Percentiles rank a stretch among this genome's conserved stretches.
phyloP scores from a whole-genome alignment of 2,797 vertebrate genomes.

The Aythya fuligula region DNA sequence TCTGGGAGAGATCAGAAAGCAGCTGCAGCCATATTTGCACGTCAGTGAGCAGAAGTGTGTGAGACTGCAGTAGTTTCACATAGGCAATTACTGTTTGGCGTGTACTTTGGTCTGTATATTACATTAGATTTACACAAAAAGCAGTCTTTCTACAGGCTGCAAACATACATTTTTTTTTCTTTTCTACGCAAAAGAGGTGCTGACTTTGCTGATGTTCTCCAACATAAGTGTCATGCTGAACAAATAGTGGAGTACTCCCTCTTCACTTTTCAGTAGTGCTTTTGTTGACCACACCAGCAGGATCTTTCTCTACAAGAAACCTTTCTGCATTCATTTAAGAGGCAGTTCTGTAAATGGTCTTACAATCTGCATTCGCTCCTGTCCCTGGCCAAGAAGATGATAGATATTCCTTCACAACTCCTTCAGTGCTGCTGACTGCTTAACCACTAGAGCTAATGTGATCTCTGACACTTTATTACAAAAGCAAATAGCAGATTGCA shows the following conservation, averaged over 20 bases:
- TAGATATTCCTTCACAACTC: background rate
- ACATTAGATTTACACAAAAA: background rate
- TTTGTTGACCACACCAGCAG: background rate
- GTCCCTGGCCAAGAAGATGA: background rate
- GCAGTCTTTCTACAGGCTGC: background rate
- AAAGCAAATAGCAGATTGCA: background rate
- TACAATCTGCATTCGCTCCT: background rate
- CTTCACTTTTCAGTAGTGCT: background rate
- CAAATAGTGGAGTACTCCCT: background rate
- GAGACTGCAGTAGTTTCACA: background rate
- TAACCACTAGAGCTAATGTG: background rate
- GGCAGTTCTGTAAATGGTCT: background rate
- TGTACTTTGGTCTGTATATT: fast-evolving
- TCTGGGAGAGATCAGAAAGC: background rate
- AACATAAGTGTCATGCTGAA: background rate
- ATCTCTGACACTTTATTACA: background rate
- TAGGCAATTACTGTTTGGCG: background rate
- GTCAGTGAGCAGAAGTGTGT: background rate
- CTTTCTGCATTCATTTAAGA: background rate
- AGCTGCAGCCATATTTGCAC: background rate
- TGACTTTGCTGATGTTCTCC: background rate
- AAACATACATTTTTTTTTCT: background rate
- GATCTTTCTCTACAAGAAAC: background rate
- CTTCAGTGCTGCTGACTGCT: background rate
- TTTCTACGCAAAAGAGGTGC: background rate